Evolutionary conservation across 2,797 vertebrate genomes (phyloP).

Genomic region (Bucorvus abyssinicus): DNA sequence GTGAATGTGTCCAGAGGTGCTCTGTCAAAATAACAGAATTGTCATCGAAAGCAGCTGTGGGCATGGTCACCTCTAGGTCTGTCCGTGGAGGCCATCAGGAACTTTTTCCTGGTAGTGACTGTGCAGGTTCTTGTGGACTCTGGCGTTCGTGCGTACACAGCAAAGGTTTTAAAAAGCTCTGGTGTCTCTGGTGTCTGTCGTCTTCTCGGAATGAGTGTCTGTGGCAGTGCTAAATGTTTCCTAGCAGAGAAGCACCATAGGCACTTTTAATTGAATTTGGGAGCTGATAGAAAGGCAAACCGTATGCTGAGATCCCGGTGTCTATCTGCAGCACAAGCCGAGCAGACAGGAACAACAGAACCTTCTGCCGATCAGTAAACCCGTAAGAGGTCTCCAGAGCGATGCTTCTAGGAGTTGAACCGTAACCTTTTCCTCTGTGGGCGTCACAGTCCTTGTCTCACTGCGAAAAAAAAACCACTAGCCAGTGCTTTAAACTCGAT

Average conservation of each 20-base stretch:
- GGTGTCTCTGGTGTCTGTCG: conserved; percentile 13
- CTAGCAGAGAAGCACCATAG: conserved; percentile 47
- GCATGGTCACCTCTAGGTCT: not conserved
- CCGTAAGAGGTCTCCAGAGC: not conserved
- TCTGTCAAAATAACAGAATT: not conserved
- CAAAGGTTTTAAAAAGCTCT: conserved; percentile 10
- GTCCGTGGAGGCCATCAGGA: not conserved
- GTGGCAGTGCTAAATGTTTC: conserved; percentile 37
- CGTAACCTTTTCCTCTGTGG: not conserved
- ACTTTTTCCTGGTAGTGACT: not conserved
- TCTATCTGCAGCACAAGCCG: not conserved
- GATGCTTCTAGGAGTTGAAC: not conserved
- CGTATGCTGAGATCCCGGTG: conserved; percentile 3
- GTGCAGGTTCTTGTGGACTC: not conserved
- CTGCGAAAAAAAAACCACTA: not conserved
- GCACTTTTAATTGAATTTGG: conserved; percentile 41
- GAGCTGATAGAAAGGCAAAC: conserved; percentile 14
- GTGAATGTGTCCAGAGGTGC: not conserved
- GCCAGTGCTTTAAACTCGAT: not conserved
- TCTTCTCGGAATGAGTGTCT: conserved; percentile 35
- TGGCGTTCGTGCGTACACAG: not conserved
- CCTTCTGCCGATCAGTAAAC: not conserved
- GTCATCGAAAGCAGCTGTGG: not conserved
- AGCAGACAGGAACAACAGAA: not conserved
- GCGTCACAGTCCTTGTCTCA: not conserved